Percentiles rank a stretch among this genome's conserved stretches.
Conservation (phyloP, 2,113 vertebrate species). For the Platysternon megacephalum region DNA sequence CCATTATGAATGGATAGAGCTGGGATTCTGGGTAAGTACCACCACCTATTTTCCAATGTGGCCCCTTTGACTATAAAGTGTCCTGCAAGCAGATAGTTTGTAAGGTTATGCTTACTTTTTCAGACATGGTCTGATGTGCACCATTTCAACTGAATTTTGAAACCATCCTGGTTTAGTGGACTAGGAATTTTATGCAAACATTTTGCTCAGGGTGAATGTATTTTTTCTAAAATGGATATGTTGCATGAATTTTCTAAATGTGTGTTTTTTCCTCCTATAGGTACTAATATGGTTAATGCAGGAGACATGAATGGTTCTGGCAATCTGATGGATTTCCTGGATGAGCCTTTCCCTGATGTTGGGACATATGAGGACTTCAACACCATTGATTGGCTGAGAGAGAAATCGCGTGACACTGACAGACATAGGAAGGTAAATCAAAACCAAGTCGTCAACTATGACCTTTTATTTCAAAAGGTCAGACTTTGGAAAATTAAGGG, state of each 20-base stretch:
- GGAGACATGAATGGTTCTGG: conserved; percentile 92
- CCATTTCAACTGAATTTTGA: background rate
- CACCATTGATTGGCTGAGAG: conserved; percentile 97
- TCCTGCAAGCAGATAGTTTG: background rate
- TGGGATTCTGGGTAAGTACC: background rate
- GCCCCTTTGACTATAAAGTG: background rate
- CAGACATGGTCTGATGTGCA: background rate
- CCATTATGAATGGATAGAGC: background rate
- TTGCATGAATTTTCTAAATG: background rate
- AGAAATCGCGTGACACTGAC: conserved; percentile 96
- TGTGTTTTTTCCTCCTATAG: conserved; percentile 57
- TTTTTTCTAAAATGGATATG: background rate
- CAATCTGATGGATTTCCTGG: conserved; percentile 97
- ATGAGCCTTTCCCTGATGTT: conserved; percentile 95
- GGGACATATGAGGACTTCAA: conserved; percentile 97
- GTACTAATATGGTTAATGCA: conserved; percentile 85
- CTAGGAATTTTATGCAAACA: background rate
- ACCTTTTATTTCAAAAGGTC: background rate
- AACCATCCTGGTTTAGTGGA: background rate
- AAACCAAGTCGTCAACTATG: background rate
- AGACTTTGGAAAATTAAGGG: background rate
- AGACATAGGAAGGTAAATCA: conserved; percentile 91
- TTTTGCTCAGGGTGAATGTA: background rate
- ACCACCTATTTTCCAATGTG: background rate
- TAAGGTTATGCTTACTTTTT: background rate